These are phyloP conservation scores for Epinotia nisella DNA, from an alignment of 2,888 invertebrate genomes.

Conservation along the genomic window DNA sequence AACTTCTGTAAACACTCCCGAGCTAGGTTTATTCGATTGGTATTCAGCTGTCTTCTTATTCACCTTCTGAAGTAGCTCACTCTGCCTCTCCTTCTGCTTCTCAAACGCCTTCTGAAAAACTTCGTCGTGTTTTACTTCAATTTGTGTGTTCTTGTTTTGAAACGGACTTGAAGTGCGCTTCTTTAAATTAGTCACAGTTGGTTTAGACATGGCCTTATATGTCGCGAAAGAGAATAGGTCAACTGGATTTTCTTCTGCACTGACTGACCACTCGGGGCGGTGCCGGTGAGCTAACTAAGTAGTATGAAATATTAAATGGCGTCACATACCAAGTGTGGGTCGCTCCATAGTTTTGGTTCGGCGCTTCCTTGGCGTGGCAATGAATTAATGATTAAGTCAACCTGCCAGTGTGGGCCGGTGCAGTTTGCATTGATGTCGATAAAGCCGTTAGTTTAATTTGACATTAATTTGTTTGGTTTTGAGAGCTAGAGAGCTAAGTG, in stretches of 20 bases:
- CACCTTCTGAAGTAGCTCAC: conserved; percentile 71
- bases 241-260: conserved; percentile 59
- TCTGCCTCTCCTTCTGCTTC: conserved; percentile 74
- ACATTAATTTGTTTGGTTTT: conserved; percentile 25
- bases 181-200: conserved; percentile 71
- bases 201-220: conserved; percentile 68
- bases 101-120: conserved; percentile 70
- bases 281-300: conserved; percentile 72
- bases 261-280: conserved; percentile 64
- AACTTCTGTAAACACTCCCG: conserved; percentile 78
- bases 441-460: conserved; percentile 46
- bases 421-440: conserved; percentile 74
- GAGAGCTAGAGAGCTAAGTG: conserved; percentile 29
- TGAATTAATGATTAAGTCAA: conserved; percentile 74
- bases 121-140: conserved; percentile 65
- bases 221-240: conserved; percentile 54
- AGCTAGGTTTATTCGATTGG: conserved; percentile 72
- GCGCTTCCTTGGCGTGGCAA: conserved; percentile 79
- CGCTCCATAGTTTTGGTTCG: conserved; percentile 81
- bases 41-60: conserved; percentile 77
- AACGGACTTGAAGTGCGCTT: conserved; percentile 65
- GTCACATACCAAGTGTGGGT: conserved; percentile 76
- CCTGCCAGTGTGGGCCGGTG: conserved; percentile 66
- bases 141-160: conserved; percentile 57
- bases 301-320: conserved; percentile 67